A percentile compares a stretch with the other conserved stretches of the same genome.
Evolutionary conservation across 1,140 invertebrate genomes (phyloP).

Genomic region (Halesus radiatus): DNA sequence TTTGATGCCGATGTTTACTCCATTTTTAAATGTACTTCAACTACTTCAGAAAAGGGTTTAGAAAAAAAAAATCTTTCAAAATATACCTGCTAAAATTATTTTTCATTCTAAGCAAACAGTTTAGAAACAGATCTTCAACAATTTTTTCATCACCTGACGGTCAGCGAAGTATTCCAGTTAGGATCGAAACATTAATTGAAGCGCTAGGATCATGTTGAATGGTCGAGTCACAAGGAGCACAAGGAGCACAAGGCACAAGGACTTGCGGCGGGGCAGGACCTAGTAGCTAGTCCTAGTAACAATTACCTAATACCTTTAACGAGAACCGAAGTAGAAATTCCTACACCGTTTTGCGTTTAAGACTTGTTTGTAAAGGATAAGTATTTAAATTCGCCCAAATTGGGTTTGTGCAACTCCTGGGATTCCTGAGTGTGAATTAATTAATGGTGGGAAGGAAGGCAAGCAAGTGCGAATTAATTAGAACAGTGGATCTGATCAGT

Average conservation of each 20-base stretch:
- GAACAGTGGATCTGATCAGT: no score
- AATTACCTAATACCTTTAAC: neutral
- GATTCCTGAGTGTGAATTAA: no score
- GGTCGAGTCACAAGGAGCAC: neutral
- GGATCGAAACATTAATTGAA: neutral
- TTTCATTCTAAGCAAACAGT: no score
- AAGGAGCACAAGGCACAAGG: neutral
- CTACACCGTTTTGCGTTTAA: neutral
- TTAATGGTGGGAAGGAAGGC: no score
- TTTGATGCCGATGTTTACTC: no score
- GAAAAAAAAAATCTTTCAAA: no score
- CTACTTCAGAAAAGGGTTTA: no score
- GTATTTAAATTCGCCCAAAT: neutral
- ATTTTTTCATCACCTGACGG: neutral
- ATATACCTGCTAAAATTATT: no score
- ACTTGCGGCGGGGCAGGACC: neutral
- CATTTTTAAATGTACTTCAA: no score
- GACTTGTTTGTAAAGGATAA: neutral
- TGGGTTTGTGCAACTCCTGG: neutral
- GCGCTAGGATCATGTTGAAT: neutral
- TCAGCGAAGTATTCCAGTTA: neutral
- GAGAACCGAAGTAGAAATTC: neutral
- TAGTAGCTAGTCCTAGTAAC: neutral
- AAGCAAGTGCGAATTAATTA: no score
- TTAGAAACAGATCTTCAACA: neutral